These are phyloP conservation scores for Drosophila athabasca DNA, from an alignment of 1,140 invertebrate genomes.

Conservation along the genomic window DNA sequence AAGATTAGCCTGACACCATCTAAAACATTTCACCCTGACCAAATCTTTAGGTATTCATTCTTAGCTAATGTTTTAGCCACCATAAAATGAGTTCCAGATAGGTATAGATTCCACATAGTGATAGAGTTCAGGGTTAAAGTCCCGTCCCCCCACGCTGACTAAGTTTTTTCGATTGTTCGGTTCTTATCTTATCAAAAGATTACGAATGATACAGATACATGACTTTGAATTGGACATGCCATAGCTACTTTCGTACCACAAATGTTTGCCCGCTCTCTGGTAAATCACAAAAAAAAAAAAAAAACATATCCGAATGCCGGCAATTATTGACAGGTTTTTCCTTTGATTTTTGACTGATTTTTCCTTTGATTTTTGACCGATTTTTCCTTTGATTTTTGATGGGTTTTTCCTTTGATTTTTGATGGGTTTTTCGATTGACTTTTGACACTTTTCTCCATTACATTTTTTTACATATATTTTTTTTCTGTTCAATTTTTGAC, in stretches of 20 bases:
- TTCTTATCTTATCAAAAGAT: constrained; percentile 37
- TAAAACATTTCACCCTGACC: too few species aligned
- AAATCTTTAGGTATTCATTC: too few species aligned
- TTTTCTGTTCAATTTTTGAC: constrained; percentile 3
- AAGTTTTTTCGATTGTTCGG: background rate
- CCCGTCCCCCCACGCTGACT: background rate
- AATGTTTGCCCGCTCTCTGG: constrained; percentile 20
- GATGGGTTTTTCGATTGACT: too few species aligned
- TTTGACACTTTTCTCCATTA: too few species aligned
- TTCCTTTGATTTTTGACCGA: too few species aligned
- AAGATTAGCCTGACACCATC: too few species aligned
- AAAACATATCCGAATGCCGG: constrained; percentile 6
- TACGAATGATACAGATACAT: constrained; percentile 38
- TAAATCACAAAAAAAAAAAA: background rate
- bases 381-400: too few species aligned
- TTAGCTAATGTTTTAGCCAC: background rate
- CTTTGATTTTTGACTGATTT: constrained; percentile 40
- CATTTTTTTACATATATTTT: too few species aligned
- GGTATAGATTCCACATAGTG: too few species aligned
- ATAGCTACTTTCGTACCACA: constrained; percentile 17
- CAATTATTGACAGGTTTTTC: constrained; percentile 22
- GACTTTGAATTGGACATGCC: constrained; percentile 36
- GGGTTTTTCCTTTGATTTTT: too few species aligned
- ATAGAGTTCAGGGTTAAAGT: constrained; percentile 17
- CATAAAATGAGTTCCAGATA: background rate